These are phyloP conservation scores for Macrotis lagotis DNA, from an alignment of 2,113 vertebrate genomes.

Conservation along the genomic window DNA sequence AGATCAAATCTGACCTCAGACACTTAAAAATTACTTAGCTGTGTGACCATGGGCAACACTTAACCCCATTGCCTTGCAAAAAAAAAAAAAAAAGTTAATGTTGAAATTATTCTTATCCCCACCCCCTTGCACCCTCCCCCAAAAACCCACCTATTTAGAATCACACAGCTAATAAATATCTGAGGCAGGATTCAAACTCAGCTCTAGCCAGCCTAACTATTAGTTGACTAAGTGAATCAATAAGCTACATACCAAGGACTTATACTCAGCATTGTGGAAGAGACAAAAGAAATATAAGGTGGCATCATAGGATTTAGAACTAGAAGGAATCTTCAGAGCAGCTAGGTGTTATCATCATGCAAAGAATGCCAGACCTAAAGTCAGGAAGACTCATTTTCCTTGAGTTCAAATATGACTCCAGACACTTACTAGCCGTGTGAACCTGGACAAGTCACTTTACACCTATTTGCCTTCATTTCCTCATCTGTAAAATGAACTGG, in stretches of 20 bases:
- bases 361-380: not conserved
- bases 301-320: no score
- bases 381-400: not conserved
- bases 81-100: no score
- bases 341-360: not conserved
- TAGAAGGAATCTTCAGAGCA: not conserved
- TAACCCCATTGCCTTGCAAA: no score
- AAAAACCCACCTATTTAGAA: no score
- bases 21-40: no score
- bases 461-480: not conserved
- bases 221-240: not conserved
- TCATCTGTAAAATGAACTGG: not conserved
- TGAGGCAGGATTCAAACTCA: not conserved
- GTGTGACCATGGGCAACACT: no score
- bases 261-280: not conserved
- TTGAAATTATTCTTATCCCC: no score
- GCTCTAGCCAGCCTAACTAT: not conserved
- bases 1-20: no score
- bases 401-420: not conserved
- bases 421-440: not conserved
- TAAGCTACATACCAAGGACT: not conserved
- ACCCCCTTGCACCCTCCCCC: no score
- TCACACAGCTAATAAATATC: no score
- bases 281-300: not conserved
- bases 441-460: not conserved